Evolutionary conservation across 2,888 invertebrate species (phyloP), one percentile per base, ranked within the genome.

Genomic region (Ectemnius cavifrons): DNA sequence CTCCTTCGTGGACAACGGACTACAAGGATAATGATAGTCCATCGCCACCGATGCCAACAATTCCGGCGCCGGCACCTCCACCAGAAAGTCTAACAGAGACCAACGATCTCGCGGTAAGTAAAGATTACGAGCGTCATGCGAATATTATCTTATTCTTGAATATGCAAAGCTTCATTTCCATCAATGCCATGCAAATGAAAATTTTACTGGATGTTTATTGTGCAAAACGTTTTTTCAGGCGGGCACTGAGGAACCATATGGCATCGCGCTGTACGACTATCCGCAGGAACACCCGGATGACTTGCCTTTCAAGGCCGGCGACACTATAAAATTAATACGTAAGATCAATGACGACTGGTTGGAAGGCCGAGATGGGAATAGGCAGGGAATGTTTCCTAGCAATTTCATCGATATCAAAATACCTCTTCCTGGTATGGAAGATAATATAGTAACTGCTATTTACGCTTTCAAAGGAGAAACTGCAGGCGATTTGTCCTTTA

Each of bases 341-440:
- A 93, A 94, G 85, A 92, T 97, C 28, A 96, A 96, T 87, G 92
- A 93, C 46, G 96, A 96, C 81, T 98, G 97, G 97, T 91, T 95
- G 78, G 94, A 93, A 87, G 97, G 97, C 5, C 93, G 93, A 82
- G 91, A 95, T 67, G 93, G 93, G 67, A 94, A 94, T 74, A 92
- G 92, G 72, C 94, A 95, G 88, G 97, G 97, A 52, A 94, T 97
- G 81, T 97, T 97, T 91, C 97, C 97, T 1, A 92, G 93, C 23
- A 96, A 94, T 91, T 97, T 96, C 91, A 93, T 97, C 78, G 94
- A 96, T 83, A 91, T 97, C 60, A 94, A 94, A 88, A 93, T 95
- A 79, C 95, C 96, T 67, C 90, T 96, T 70, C 91, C 93, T 37
- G 92, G 82, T 8, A 71, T 80, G 20, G 75, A 83, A 49, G 80